Evolutionary conservation across 2,888 invertebrate species (phyloP), one percentile per base, ranked within the genome.

Genomic region (Ectemnius lituratus): DNA sequence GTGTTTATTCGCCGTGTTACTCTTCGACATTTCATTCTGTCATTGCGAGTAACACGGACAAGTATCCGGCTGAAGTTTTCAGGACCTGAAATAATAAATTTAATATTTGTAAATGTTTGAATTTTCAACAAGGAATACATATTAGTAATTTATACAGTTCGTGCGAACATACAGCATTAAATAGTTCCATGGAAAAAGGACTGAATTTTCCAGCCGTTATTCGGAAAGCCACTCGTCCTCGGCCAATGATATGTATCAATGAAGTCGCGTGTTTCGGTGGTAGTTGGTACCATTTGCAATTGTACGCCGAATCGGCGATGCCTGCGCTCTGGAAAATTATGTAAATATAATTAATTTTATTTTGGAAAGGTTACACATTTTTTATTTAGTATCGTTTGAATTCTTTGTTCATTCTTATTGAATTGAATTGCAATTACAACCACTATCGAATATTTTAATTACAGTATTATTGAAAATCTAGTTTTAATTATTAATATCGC

Each of bases 1-100:
- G 58, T 27, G 8, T n/a, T 64, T n/a, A 70, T 23, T 62, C 8
- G 2, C 61, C 45, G 8, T 37, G 5, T 6, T 37, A 6, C 11
- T 11, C 37, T 4, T 59, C 56, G 1, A 47, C 13, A 8, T 45
- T 27, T 57, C 46, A 2, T 23, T 70, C 67, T 16, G 76, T 80
- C 65, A 78, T 70, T 1, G 85, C 80, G 57, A 86, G 52, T 4
- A 87, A 70, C 65, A 83, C 78, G 2, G 87, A 84, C 4, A 86
- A 23, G 56, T 86, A 82, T 37, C 86, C 82, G 69, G 79, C 80
- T 3, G 87, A 81, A 13, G 80, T 85, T 78, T 79, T 85, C 18
- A 85, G 45, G 4, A 82, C 65, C 84, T 85, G 57, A 28, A 69
- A 60, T 20, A 75, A 71, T 66, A n/a, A 49, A 52, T 52, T 5